Conservation (phyloP, 2,888 invertebrate genomes). For the Pycnomerus fuliginosus region DNA sequence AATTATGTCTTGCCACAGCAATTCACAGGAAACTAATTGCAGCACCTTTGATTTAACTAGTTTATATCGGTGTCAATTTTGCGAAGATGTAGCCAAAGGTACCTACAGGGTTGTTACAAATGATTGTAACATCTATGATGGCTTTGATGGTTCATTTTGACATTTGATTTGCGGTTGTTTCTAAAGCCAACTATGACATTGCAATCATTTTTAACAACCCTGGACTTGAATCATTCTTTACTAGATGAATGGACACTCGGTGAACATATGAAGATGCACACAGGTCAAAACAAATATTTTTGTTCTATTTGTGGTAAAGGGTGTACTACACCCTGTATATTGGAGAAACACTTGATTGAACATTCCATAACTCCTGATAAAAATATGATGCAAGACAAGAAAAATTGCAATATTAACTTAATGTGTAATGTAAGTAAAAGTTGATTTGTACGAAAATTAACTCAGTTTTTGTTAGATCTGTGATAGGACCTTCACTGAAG, state of each 20-base stretch:
- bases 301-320: conserved; percentile 45
- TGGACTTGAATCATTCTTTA: conserved; percentile 9
- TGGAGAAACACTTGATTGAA: conserved; percentile 42
- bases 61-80: conserved; percentile 49
- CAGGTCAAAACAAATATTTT: conserved; percentile 46
- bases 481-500: conserved; percentile 41
- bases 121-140: too few species aligned
- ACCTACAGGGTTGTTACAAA: too few species aligned
- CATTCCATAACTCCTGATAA: conserved; percentile 37
- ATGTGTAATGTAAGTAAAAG: conserved; percentile 38
- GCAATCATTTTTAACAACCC: too few species aligned
- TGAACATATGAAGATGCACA: conserved; percentile 49
- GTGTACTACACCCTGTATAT: conserved; percentile 38
- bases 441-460: not conserved
- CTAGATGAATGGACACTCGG: conserved; percentile 49
- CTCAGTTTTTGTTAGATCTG: conserved; percentile 41
- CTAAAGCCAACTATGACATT: too few species aligned
- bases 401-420: conserved; percentile 29
- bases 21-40: conserved; percentile 37
- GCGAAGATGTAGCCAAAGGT: conserved; percentile 48
- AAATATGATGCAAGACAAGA: conserved; percentile 23
- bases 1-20: conserved; percentile 39
- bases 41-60: conserved; percentile 43
- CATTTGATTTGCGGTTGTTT: too few species aligned
- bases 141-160: too few species aligned